Conservation (phyloP, 2,113 vertebrate genomes). For the Deroptyus accipitrinus region DNA sequence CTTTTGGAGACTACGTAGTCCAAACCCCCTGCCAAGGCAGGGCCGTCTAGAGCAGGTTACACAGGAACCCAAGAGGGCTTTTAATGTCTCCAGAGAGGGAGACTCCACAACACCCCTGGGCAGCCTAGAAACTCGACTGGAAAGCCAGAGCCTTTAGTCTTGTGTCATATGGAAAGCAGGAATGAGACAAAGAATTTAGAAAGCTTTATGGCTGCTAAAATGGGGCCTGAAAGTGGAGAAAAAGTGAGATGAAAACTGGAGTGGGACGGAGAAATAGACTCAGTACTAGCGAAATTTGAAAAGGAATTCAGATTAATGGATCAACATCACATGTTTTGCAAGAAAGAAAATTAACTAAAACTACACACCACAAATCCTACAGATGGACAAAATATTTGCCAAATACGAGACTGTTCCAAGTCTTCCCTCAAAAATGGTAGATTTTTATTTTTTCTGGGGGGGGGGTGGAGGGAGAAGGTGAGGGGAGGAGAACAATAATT, state of each 20-base stretch:
- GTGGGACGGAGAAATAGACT: not conserved
- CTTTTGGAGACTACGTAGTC: not conserved
- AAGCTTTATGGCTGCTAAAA: not conserved
- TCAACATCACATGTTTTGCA: not conserved
- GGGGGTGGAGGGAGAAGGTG: too few species aligned
- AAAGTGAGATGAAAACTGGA: not conserved
- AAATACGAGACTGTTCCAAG: not conserved
- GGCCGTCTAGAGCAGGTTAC: not conserved
- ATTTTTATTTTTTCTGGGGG: not conserved
- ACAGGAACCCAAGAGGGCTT: not conserved
- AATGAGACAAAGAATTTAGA: not conserved
- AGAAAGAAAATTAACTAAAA: not conserved
- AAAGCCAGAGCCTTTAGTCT: not conserved
- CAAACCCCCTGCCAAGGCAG: not conserved
- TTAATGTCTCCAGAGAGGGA: not conserved
- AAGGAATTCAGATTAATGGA: not conserved
- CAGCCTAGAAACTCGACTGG: not conserved
- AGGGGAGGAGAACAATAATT: not conserved
- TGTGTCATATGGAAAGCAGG: not conserved
- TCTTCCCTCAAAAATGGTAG: not conserved
- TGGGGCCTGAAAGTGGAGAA: not conserved
- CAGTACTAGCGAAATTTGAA: not conserved
- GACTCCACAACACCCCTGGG: not conserved
- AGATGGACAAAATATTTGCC: not conserved
- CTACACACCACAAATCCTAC: fast-evolving